Evolutionary conservation across 2,113 vertebrate species (phyloP), one percentile per base, ranked within the genome.

Genomic region (Sciurus niger): DNA sequence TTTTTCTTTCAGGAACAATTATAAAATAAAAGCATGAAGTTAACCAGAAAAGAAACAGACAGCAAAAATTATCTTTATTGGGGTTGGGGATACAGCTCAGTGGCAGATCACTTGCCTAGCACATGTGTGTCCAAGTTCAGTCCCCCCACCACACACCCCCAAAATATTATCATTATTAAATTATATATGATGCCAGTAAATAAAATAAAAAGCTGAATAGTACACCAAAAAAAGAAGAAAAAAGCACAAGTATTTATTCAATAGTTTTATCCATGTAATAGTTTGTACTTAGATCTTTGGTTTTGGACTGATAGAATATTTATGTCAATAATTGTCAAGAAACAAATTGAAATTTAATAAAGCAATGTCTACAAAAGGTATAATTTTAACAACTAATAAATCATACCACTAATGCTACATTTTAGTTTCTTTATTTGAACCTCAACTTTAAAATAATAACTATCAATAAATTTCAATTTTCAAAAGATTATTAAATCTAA

Each of bases 371-470:
- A 18, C 8, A 53, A 72, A 65, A 58, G 13, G 2, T 32, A 13
- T 60, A 30, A 51, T 65, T 53, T 96, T 32, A 37, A 77, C 34
- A 80, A 65, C 28, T 72, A 60, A 24, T 70, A 89, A 82, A 78
- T 80, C 46, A 78, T 1, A 40, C 5, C 2, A 65, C 7, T 32
- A 48, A 4, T 34, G 12, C 51, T 88, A 67, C 40, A 43, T 72
- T 84, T 90, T 72, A 10, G 53, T 91, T 95, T 84, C 87, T 46
- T 94, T 32, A 84, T 40, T 67, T 87, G 43, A 24, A 51, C 53
- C 89, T 88, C 53, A 73, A 60, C 83, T 87, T 96, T 80, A 90
- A 88, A 84, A 51, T 28, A 95, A 46, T 73, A 90, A 60, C 90
- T 40, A 76, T 9, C 11, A 51, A 40, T 70, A 63, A 92, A 43